A percentile compares a stretch with the other conserved stretches of the same genome.
Conservation (phyloP, 1,140 invertebrate species). For the Drosophila pectinifera region DNA sequence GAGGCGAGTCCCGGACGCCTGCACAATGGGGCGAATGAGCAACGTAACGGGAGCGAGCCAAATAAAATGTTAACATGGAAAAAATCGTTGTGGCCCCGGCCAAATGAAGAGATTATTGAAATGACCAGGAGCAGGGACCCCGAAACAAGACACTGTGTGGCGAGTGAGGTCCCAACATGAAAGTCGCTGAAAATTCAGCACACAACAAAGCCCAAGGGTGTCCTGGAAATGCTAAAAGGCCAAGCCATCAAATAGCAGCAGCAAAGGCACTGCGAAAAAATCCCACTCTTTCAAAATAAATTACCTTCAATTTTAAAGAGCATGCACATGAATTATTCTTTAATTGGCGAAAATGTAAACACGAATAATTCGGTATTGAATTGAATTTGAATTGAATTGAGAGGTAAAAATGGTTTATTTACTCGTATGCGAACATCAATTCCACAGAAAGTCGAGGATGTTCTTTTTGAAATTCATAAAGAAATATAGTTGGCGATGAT, state of each 20-base stretch:
- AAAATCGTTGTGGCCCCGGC: constrained; percentile 52
- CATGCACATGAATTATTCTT: background rate
- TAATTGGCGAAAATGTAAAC: background rate
- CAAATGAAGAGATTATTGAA: constrained; percentile 82
- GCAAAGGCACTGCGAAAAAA: constrained; percentile 28
- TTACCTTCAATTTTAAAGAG: background rate
- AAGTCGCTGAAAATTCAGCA: constrained; percentile 61
- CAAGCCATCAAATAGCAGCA: constrained; percentile 40
- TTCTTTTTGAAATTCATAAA: background rate
- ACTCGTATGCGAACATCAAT: background rate
- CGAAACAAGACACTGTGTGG: background rate
- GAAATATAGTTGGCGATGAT: no score
- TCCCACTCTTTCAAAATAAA: background rate
- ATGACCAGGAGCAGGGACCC: constrained; percentile 48
- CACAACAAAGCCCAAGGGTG: constrained; percentile 49
- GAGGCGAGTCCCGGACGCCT: constrained; percentile 41
- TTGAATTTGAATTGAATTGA: background rate
- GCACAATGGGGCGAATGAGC: constrained; percentile 77
- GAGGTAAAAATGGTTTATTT: no score
- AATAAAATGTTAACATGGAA: constrained; percentile 81
- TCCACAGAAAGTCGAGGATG: background rate
- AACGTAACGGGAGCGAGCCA: constrained; percentile 38
- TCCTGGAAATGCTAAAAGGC: constrained; percentile 42
- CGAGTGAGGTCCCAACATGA: constrained; percentile 38
- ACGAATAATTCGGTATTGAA: background rate